A percentile compares a stretch with the other conserved stretches of the same genome.
Conservation (phyloP, 2,797 vertebrate genomes). For the Aplochiton taeniatus region DNA sequence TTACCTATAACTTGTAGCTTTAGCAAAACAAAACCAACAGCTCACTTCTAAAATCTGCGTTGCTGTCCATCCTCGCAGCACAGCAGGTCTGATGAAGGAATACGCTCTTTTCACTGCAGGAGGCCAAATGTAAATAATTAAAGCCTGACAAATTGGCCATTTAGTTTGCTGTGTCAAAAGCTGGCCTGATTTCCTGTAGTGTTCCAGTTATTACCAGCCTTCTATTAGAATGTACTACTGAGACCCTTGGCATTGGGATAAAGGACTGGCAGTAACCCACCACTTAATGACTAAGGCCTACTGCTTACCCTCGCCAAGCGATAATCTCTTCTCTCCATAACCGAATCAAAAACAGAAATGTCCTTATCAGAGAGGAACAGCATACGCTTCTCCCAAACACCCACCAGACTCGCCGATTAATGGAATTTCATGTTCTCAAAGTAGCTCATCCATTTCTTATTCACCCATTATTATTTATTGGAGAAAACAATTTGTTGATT, state of each 20-base stretch:
- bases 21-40: too few relatives aligned
- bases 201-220: slow-evolving; percentile 54
- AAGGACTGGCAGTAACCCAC: slow-evolving; percentile 70
- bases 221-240: slow-evolving; percentile 59
- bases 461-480: slow-evolving; percentile 60
- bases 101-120: slow-evolving; percentile 18
- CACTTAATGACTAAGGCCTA: slow-evolving; percentile 72
- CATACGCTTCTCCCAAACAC: slow-evolving; percentile 55
- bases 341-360: slow-evolving; percentile 70
- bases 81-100: slow-evolving; percentile 7
- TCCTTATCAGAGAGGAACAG: slow-evolving; percentile 74
- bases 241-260: slow-evolving; percentile 66
- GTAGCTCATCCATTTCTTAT: slow-evolving; percentile 48
- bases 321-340: slow-evolving; percentile 75
- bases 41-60: slow-evolving; percentile 16
- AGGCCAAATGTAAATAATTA: slow-evolving; percentile 49
- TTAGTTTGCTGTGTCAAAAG: slow-evolving; percentile 45
- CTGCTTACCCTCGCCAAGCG: slow-evolving; percentile 64
- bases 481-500: slow-evolving; percentile 55
- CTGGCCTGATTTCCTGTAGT: slow-evolving; percentile 44
- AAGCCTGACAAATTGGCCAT: slow-evolving; percentile 32
- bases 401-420: slow-evolving; percentile 59
- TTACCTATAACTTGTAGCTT: slow-evolving; percentile 24
- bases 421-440: slow-evolving; percentile 63
- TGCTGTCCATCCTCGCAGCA: background rate